These are phyloP conservation scores for Malurus alboscapulatus DNA, from an alignment of 2,113 vertebrate species.

Conservation along the genomic window DNA sequence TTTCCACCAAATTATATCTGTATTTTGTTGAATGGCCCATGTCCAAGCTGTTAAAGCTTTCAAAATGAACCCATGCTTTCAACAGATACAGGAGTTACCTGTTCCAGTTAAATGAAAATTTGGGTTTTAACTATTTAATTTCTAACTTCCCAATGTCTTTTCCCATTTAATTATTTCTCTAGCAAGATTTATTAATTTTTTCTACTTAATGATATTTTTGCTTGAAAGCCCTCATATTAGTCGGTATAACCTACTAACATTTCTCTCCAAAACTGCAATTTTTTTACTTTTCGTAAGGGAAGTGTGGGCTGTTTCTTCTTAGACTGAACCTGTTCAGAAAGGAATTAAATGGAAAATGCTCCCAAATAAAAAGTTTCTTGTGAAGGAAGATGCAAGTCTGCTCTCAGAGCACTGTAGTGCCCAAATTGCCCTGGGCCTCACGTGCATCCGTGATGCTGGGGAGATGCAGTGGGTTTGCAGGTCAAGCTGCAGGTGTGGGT, in stretches of 20 bases:
- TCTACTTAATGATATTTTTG: background rate
- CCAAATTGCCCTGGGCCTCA: background rate
- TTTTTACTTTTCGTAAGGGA: background rate
- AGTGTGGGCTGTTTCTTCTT: background rate
- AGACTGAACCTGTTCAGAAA: background rate
- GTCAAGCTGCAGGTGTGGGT: background rate
- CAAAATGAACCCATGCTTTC: background rate
- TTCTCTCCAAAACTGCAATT: fast-evolving
- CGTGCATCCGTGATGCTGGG: fast-evolving
- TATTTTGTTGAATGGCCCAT: background rate
- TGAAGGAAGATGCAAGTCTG: background rate
- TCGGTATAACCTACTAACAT: background rate
- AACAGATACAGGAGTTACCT: background rate
- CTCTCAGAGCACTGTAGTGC: background rate
- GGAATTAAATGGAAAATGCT: background rate
- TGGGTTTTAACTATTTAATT: background rate
- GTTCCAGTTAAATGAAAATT: background rate
- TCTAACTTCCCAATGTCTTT: background rate
- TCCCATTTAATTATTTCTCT: background rate
- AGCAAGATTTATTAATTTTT: background rate
- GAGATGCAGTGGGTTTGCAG: background rate
- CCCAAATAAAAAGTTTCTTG: fast-evolving
- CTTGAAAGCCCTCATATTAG: background rate
- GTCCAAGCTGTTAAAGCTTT: background rate
- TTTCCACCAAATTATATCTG: background rate